Evolutionary conservation across 2,888 invertebrate species (phyloP), one percentile per base, ranked within the genome.

Genomic region (Apoda limacodes): DNA sequence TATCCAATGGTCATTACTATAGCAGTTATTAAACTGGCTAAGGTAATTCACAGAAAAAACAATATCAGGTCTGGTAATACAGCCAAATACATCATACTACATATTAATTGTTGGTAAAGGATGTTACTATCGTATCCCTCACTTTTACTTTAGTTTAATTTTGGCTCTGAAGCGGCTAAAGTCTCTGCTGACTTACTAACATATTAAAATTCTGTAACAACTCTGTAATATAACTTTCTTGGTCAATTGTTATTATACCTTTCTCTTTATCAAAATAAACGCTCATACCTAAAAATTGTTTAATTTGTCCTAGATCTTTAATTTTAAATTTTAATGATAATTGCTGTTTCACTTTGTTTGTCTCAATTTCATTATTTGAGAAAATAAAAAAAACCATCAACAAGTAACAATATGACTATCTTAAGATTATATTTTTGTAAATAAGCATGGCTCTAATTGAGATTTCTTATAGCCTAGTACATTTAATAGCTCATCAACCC

Each of bases 1-100:
- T 17, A 19, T 28, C 32, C 38, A 46, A 28, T 47, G 43, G 3
- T 17, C 35, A n/a, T 28, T 5, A 22, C 9, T 29, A 21, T 34
- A 10, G 30, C 35, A 40, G 34, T 40, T 46, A 26, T 46, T 44
- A 30, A 42, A 45, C 23, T 45, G 45, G 21, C 42, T 43, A n/a
- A 48, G 21, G 34, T 28, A 42, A 26, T 37, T 31, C 11, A 43
- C 30, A 25, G 30, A 19, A 30, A 35, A 47, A 5, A 25, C 25
- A 9, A 45, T 48, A 30, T 45, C 40, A 13, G 43, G 45, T 4
- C 42, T 22, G 5, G 41, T 44, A 43, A 12, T 9, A 43, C 37
- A 15, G 32, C 29, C 11, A 46, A 30, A 13, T 42, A 46, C 42
- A 46, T 46, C 2, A 46, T 15, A 23, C 35, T 34, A 27, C 34